A percentile compares a stretch with the other conserved stretches of the same genome.
These are phyloP conservation scores for Chelonus formosanus DNA, from an alignment of 2,888 invertebrate species.

Conservation along the genomic window DNA sequence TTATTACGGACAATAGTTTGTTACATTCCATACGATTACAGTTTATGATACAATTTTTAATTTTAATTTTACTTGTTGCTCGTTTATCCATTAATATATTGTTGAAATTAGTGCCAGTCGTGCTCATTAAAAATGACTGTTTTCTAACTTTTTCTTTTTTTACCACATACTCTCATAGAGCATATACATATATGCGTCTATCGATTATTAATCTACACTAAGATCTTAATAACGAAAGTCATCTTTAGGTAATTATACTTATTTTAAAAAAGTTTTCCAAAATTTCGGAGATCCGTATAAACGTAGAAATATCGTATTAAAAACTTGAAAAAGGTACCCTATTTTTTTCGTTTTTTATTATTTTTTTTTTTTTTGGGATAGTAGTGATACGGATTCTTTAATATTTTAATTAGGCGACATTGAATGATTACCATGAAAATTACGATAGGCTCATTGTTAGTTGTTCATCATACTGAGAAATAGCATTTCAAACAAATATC, in stretches of 20 bases:
- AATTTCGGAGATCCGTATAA: constrained; percentile 55
- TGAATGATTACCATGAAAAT: constrained; percentile 61
- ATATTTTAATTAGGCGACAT: constrained; percentile 56
- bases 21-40: too few relatives aligned
- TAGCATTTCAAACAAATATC: constrained; percentile 56
- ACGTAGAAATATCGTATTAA: constrained; percentile 64
- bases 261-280: constrained; percentile 43
- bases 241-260: constrained; percentile 48
- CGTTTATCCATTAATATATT: too few relatives aligned
- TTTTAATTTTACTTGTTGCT: too few relatives aligned
- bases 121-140: too few relatives aligned
- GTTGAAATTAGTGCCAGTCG: too few relatives aligned
- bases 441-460: constrained; percentile 44
- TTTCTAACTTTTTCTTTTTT: too few relatives aligned
- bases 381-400: constrained; percentile 50
- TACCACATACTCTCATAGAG: too few relatives aligned
- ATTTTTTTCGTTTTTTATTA: constrained; percentile 38
- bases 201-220: too few relatives aligned
- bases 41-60: too few relatives aligned
- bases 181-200: too few relatives aligned
- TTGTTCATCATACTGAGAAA: constrained; percentile 50
- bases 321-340: constrained; percentile 58
- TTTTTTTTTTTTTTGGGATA: constrained; percentile 39
- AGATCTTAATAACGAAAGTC: too few relatives aligned
- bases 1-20: too few relatives aligned